Conservation (phyloP, 2,113 vertebrate genomes). For the Oreochromis niloticus region DNA sequence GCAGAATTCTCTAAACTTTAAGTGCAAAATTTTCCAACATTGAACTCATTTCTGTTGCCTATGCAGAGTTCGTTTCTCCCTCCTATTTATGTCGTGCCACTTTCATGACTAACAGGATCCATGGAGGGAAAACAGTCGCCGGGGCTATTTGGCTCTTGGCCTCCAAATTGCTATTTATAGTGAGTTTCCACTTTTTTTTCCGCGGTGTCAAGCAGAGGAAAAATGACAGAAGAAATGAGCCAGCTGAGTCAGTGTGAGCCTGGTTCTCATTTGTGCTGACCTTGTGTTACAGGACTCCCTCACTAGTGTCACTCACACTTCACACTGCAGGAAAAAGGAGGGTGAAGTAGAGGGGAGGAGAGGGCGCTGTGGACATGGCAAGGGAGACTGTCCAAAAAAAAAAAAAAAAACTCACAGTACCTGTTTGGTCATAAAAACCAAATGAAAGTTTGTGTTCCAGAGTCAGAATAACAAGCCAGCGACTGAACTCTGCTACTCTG, state of each 20-base stretch:
- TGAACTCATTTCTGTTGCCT: neutral
- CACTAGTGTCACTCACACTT: conserved; percentile 36
- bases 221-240: conserved; percentile 59
- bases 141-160: conserved; percentile 29
- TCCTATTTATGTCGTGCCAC: neutral
- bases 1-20: neutral
- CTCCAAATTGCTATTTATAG: conserved; percentile 57
- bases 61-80: neutral
- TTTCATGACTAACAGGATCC: conserved; percentile 32
- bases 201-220: conserved; percentile 14
- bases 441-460: neutral
- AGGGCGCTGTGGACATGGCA: neutral
- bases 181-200: conserved; percentile 33
- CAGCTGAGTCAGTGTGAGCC: conserved; percentile 53
- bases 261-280: conserved; percentile 66
- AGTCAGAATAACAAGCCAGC: neutral
- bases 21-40: neutral
- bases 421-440: neutral
- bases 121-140: conserved; percentile 24
- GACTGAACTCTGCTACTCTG: neutral
- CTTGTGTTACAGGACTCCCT: conserved; percentile 34
- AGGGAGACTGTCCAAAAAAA: neutral
- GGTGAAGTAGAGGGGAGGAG: neutral
- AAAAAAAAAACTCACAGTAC: neutral
- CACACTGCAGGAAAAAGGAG: neutral